These are phyloP conservation scores for Chaunax sp. DNA, from an alignment of 2,797 vertebrate species.

Conservation along the genomic window DNA sequence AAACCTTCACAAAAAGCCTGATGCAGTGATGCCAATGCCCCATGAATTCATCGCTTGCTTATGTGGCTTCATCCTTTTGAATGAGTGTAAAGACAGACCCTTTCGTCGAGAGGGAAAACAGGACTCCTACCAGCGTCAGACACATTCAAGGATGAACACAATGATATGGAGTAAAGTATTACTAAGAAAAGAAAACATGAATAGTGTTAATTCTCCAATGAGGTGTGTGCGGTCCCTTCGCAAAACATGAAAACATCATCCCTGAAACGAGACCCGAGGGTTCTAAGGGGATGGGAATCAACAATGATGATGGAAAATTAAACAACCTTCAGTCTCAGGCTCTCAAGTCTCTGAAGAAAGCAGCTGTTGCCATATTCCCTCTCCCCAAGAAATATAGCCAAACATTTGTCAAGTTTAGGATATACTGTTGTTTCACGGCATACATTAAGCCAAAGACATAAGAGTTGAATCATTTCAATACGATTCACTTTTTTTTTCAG, in stretches of 20 bases:
- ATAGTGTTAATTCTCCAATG: conserved; percentile 76
- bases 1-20: conserved; percentile 20
- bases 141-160: conserved; percentile 68
- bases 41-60: conserved; percentile 53
- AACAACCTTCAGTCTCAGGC: conserved; percentile 72
- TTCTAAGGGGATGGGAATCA: conserved; percentile 58
- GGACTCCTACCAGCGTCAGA: conserved; percentile 57
- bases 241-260: conserved; percentile 72
- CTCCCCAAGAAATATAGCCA: conserved; percentile 71
- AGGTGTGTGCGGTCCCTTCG: conserved; percentile 78
- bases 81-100: conserved; percentile 48
- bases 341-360: conserved; percentile 78
- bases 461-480: conserved; percentile 65
- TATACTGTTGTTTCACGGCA: conserved; percentile 74
- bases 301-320: conserved; percentile 63
- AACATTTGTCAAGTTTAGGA: conserved; percentile 79
- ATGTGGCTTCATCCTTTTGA: conserved; percentile 70
- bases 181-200: conserved; percentile 61
- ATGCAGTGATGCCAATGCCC: conserved; percentile 19
- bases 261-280: conserved; percentile 77
- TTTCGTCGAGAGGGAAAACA: conserved; percentile 39
- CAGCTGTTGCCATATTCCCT: conserved; percentile 75
- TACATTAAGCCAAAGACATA: conserved; percentile 64
- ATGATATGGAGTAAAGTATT: conserved; percentile 57
- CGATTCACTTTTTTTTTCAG: conserved; percentile 65